Conservation (phyloP, 2,797 vertebrate genomes). For the Allobates femoralis region DNA sequence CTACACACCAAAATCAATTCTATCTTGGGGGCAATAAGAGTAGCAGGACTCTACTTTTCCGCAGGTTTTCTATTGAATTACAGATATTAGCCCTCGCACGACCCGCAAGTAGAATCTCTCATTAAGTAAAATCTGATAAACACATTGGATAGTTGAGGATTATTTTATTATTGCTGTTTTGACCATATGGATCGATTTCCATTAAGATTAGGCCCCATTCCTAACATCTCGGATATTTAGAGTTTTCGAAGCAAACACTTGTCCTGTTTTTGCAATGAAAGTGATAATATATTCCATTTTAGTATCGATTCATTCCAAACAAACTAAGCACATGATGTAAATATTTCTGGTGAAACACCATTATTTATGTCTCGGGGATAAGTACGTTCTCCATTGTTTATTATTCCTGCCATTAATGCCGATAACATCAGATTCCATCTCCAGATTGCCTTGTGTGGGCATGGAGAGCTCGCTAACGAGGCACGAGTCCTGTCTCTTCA, state of each 20-base stretch:
- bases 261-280: not conserved
- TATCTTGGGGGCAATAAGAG: no score
- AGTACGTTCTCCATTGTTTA: constrained; percentile 3
- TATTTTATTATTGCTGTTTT: not conserved
- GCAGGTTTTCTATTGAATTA: no score
- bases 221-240: not conserved
- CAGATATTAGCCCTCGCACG: no score
- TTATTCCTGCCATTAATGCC: constrained; percentile 23
- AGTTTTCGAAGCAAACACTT: constrained; percentile 3
- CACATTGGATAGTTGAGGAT: not conserved
- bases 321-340: constrained; percentile 9
- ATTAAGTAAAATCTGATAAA: not conserved
- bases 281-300: constrained; percentile 24
- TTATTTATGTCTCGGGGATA: constrained; percentile 16
- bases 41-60: no score
- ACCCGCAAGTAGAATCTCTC: no score
- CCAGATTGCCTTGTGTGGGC: constrained; percentile 34
- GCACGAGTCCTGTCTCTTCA: not conserved
- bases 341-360: not conserved
- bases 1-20: no score
- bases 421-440: constrained; percentile 25
- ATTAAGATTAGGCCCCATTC: not conserved
- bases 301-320: not conserved
- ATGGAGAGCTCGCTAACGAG: not conserved
- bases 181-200: not conserved